phyloP scores from a whole-genome alignment of 2,888 invertebrate genomes.

The Ferrisia virgata region DNA sequence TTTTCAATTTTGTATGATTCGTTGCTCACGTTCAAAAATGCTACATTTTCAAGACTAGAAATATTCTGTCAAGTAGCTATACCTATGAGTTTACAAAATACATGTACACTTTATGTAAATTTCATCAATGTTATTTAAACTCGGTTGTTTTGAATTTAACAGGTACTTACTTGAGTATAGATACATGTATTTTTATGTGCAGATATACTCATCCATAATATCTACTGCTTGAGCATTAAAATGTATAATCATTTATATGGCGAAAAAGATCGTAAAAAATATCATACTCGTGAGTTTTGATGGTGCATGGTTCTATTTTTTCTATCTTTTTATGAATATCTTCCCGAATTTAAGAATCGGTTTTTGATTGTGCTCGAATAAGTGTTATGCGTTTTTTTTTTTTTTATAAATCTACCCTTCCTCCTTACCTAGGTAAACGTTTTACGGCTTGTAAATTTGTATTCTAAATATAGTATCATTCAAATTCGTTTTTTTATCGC shows the following conservation, averaged over 20 bases:
- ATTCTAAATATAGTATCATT: not conserved
- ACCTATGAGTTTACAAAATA: not conserved
- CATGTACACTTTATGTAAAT: conserved; percentile 10
- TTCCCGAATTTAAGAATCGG: not conserved
- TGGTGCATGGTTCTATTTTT: not conserved
- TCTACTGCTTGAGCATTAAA: not conserved
- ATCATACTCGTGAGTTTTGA: not conserved
- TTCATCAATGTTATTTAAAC: not conserved
- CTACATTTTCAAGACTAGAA: not conserved
- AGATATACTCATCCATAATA: not conserved
- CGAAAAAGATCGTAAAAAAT: conserved; percentile 17
- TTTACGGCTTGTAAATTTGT: not conserved
- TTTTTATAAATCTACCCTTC: not conserved
- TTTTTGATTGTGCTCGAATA: not conserved
- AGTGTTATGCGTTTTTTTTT: not conserved
- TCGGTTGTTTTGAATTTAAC: not conserved
- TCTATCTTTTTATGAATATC: not conserved
- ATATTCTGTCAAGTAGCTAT: not conserved
- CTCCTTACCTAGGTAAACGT: not conserved
- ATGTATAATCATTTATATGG: conserved; percentile 6
- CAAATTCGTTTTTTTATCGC: not conserved
- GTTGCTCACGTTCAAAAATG: no score
- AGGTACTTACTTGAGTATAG: not conserved
- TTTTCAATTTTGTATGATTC: no score
- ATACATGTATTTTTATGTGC: not conserved